Base-by-base conservation (phyloP, 1,140 invertebrate species). In the Drosophila mojavensis region DNA sequence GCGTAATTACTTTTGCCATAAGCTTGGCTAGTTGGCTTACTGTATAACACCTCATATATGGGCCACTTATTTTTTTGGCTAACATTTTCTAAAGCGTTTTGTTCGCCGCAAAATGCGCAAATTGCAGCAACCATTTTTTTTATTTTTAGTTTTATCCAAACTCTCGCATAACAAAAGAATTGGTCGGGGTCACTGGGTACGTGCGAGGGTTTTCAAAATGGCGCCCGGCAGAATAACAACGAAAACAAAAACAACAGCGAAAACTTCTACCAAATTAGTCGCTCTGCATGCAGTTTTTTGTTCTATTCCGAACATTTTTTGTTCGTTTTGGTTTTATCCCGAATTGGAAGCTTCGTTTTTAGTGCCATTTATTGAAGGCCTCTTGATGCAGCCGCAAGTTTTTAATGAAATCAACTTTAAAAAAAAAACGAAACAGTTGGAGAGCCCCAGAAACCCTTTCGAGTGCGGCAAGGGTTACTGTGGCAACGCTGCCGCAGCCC, bases 371-470 rank as follows among this genome's bases (percentile, higher is more conserved):
- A 61, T 39, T 61, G 36, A 48, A 36, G 63, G 28, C 17, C 63
- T 53, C 62, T 80, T 76, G 81, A 73, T 61, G n/a, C 15, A 17
- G 61, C 65, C 64, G 59, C 68, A 84, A 80, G 59, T 83, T 81
- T 85, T 81, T 81, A 84, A 85, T 85, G 74, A 81, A 84, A 78
- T 84, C 61, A 65, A 65, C 56, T 71, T 64, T 43, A n/a, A 65
- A 59, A 61, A 47, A 66, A 59, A 68, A 47, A 24, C 1, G 33
- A 26, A 26, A 45, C 10, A 20, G 45, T 36, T 33, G 28, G 5
- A 36, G 17, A 36, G 6, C 7, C 2, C 11, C 15, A 47, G 15
- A 39, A 24, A 50, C 15, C 33, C 36, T 26, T 59, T 41, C 50
- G 11, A 53, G 50, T 54, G 54, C 33, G 10, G 53, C n/a, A 7